These are phyloP conservation scores for Melieria crassipennis DNA, from an alignment of 2,888 invertebrate genomes.

Conservation along the genomic window DNA sequence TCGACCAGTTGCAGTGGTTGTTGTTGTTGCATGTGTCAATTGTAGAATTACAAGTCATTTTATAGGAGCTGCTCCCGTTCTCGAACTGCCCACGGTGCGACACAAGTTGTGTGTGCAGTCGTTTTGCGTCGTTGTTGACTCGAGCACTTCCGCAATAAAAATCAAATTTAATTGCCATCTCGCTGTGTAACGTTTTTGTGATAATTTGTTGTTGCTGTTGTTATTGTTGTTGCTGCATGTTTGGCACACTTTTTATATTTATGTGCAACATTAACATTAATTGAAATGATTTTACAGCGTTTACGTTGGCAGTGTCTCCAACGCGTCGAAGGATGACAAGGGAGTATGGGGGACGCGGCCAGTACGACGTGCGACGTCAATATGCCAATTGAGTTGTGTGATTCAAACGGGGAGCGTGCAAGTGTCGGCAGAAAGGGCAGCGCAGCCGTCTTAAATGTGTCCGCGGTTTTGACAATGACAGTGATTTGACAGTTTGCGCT, in stretches of 20 bases:
- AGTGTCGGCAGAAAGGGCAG: no score
- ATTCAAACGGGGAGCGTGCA: background rate
- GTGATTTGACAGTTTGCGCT: background rate
- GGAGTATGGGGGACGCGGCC: background rate
- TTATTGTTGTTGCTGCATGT: background rate
- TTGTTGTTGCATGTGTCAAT: no score
- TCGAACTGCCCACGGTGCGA: no score
- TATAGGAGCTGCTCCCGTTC: no score
- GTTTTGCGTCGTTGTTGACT: constrained; percentile 23
- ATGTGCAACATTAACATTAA: constrained; percentile 12
- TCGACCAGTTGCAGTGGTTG: no score
- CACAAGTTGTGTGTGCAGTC: no score
- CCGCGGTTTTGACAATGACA: background rate
- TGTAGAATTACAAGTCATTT: no score
- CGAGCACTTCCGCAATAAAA: constrained; percentile 32
- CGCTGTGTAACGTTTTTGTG: background rate
- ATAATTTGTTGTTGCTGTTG: background rate
- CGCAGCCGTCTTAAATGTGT: no score
- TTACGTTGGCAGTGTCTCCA: background rate
- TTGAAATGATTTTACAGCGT: constrained; percentile 15
- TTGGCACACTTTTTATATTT: background rate
- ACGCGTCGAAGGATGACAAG: background rate
- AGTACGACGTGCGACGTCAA: background rate
- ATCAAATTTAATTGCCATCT: constrained; percentile 19
- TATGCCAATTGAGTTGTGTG: background rate